These are phyloP conservation scores for Lysandra coridon DNA, from an alignment of 2,888 invertebrate species.

Conservation along the genomic window DNA sequence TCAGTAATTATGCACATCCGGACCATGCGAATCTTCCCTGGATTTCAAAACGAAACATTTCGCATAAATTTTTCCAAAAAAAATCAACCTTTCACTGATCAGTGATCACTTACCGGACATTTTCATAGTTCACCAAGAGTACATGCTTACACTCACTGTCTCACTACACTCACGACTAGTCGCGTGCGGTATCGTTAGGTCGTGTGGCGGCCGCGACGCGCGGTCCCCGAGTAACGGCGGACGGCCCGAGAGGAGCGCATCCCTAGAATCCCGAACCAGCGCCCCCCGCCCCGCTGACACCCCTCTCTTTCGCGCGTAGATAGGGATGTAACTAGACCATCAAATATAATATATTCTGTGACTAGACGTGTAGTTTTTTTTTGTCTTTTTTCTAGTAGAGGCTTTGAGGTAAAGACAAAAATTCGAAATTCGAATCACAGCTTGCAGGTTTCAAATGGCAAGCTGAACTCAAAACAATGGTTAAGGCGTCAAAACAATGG, in stretches of 20 bases:
- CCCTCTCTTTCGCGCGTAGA: slow-evolving; percentile 70
- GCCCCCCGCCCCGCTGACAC: slow-evolving; percentile 67
- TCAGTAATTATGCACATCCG: neutral
- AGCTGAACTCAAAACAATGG: slow-evolving; percentile 40
- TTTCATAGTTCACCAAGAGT: slow-evolving; percentile 63
- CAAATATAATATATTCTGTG: neutral
- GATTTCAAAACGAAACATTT: neutral
- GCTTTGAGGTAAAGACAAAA: neutral
- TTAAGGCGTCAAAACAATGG: slow-evolving; percentile 63
- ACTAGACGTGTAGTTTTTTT: slow-evolving; percentile 3
- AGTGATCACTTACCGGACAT: slow-evolving; percentile 64
- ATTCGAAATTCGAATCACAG: neutral
- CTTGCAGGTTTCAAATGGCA: slow-evolving; percentile 14
- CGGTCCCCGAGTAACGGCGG: slow-evolving; percentile 76
- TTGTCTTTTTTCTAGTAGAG: neutral
- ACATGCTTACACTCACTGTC: slow-evolving; percentile 43
- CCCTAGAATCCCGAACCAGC: slow-evolving; percentile 79
- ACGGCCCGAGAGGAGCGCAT: slow-evolving; percentile 79
- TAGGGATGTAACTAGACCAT: slow-evolving; percentile 4
- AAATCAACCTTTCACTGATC: neutral
- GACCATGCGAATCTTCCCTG: neutral
- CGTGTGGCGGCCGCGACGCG: slow-evolving; percentile 72
- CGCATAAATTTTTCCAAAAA: neutral
- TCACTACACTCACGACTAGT: slow-evolving; percentile 14
- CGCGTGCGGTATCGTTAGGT: slow-evolving; percentile 42